Percentiles rank a stretch among this genome's conserved stretches.
phyloP scores from a whole-genome alignment of 2,113 vertebrate species.

The Mobula birostris region DNA sequence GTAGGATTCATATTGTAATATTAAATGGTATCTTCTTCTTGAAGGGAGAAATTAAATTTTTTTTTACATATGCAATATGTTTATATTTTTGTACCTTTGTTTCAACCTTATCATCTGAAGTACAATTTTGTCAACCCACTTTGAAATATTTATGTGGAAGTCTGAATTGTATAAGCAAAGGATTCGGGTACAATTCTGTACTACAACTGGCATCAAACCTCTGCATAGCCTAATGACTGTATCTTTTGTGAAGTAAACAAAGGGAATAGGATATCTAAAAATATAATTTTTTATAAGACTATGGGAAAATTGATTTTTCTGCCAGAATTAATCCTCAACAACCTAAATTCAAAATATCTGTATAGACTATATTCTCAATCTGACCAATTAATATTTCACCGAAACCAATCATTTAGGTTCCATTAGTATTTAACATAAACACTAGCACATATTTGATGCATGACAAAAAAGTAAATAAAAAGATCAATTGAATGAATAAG shows the following conservation, averaged over 20 bases:
- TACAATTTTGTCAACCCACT: too few species aligned
- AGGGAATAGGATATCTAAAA: neutral
- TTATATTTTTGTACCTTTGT: neutral
- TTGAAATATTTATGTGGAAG: neutral
- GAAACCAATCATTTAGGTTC: neutral
- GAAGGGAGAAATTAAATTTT: neutral
- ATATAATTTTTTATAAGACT: neutral
- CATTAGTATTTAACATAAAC: neutral
- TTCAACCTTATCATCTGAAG: neutral
- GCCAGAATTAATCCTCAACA: neutral
- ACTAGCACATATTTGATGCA: neutral
- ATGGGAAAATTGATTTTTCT: neutral
- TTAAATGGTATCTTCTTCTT: too few species aligned
- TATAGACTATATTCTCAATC: neutral
- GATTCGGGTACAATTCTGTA: neutral
- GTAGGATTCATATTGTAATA: neutral
- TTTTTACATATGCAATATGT: neutral
- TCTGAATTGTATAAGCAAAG: neutral
- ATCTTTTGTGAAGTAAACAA: slow-evolving; percentile 4
- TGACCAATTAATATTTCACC: neutral
- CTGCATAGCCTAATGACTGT: neutral
- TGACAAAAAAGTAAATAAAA: neutral
- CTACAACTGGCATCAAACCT: neutral
- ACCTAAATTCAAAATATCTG: neutral
- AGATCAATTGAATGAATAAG: neutral